These are phyloP conservation scores for Carduelis carduelis DNA, from an alignment of 2,797 vertebrate genomes.

Conservation along the genomic window DNA sequence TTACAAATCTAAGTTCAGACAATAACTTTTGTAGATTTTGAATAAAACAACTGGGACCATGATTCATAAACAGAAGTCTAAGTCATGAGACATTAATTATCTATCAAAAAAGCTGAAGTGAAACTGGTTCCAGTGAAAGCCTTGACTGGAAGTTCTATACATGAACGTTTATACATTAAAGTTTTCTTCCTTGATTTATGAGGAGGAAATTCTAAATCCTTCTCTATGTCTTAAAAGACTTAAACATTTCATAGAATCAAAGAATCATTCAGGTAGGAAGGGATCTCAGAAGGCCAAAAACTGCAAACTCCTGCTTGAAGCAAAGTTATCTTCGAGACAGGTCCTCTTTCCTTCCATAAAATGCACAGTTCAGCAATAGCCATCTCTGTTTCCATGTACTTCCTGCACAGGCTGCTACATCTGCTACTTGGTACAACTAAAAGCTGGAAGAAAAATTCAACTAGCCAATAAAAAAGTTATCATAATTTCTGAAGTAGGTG, in stretches of 20 bases:
- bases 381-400: neutral
- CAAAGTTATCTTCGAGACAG: neutral
- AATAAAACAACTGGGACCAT: neutral
- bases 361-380: neutral
- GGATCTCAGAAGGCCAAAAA: neutral
- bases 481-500: neutral
- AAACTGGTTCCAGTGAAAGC: neutral
- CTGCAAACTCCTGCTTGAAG: neutral
- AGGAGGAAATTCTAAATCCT: neutral
- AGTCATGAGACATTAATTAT: neutral
- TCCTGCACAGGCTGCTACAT: neutral
- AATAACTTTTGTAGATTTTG: neutral
- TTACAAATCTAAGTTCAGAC: neutral
- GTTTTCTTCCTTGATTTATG: neutral
- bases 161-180: neutral
- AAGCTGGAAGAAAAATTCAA: neutral
- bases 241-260: neutral
- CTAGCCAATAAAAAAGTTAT: neutral
- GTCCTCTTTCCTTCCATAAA: neutral
- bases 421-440: neutral
- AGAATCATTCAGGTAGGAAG: neutral
- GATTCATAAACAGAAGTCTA: neutral
- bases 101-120: neutral
- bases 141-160: neutral
- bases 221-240: neutral